Evolutionary conservation across 92 coral and sea anemone species (phyloP).

Genomic region (Micromussa lordhowensis): DNA sequence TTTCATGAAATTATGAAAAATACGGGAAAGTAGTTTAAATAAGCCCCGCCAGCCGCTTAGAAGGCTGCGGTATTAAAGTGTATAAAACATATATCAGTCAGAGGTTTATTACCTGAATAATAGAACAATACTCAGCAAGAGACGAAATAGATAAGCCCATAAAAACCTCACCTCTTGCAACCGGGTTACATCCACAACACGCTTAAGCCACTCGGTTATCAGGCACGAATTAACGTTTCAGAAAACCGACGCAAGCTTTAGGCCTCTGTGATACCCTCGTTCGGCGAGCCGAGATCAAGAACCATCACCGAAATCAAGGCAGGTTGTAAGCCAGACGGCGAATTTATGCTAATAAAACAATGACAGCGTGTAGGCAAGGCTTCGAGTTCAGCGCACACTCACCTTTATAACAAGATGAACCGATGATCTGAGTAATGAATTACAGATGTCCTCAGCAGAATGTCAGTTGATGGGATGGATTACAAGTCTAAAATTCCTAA

Average conservation of each 20-base stretch:
- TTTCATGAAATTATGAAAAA: not conserved
- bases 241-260: not conserved
- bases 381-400: not conserved
- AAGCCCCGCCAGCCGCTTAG: not conserved
- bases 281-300: not conserved
- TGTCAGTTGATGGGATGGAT: not conserved
- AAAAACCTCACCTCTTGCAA: not conserved
- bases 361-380: not conserved
- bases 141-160: not conserved
- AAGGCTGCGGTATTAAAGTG: not conserved
- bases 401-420: slow-evolving; percentile 12
- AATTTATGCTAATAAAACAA: slow-evolving; percentile 14
- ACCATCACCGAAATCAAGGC: not conserved
- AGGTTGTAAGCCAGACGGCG: not conserved
- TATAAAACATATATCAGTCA: not conserved
- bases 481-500: not conserved
- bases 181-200: not conserved
- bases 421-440: not conserved
- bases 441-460: not conserved
- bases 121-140: not conserved
- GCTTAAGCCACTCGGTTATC: not conserved
- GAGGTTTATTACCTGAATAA: not conserved
- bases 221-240: not conserved
- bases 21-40: not conserved
- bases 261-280: not conserved